Base-by-base conservation (phyloP, 2,113 vertebrate genomes). In the Thermophis baileyi region DNA sequence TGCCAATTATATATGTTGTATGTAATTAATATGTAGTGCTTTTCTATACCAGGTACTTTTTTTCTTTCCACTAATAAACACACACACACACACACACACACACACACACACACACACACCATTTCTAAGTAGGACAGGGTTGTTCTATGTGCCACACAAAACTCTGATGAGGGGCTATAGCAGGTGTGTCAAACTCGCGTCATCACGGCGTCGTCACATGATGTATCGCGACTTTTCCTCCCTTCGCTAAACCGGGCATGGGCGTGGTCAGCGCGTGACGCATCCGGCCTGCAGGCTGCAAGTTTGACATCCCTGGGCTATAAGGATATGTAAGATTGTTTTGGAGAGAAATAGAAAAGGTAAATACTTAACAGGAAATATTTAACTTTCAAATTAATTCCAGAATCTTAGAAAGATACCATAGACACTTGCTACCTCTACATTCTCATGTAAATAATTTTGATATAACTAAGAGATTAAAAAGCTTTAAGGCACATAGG, bases 181-280 rank as follows among this genome's bases (percentile, higher is more conserved):
- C 54, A 55, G 54, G 20, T 22, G 6, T 55, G 54, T 55, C 54
- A 55, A 55, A 55, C 54, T 24, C 1, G 1, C 54, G 6, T 55
- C 0, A 6, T 55, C 54, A 24, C 2, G 22, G 20, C 1, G 1
- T 5, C 0, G 0, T 54, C 20, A 24, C 54, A 6, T 24, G 22
- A 54, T 22, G 6, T 55, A 55, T 55, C 22, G 6, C 7, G 6
- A 55, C 6, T 55, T 24, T 24, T 2, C 0, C 22, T 22, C 6
- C 20, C 22, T 55, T 55, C 1, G 6, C 54, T 24, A 24, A 55
- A 55, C 54, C 1, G 18, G 6, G 20, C 54, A 54, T 55, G 20
- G 6, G 54, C 1, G 2, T 55, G 54, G 20, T 22, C 22, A 24
- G 22, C 5, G 0, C 3, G 14, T 53, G 51, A 53, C 3, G 3